A percentile compares a stretch with the other conserved stretches of the same genome.
Evolutionary conservation across 1,140 invertebrate species (phyloP).

Genomic region (Sycophila sp.): DNA sequence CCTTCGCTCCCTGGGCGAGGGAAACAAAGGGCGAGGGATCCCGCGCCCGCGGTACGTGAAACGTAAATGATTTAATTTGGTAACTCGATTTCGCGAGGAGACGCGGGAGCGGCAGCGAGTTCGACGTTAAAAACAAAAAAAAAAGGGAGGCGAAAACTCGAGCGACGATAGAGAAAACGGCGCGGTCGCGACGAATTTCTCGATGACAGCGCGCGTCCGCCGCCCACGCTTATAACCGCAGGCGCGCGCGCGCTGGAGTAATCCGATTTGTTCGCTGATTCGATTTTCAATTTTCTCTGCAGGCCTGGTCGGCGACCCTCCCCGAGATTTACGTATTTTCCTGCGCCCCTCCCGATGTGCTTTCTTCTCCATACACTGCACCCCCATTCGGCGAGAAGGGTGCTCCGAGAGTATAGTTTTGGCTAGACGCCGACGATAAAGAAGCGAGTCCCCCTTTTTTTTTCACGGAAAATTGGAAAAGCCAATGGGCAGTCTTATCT

Average conservation of each 20-base stretch:
- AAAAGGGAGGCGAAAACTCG: neutral
- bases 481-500: conserved; percentile 37
- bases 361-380: conserved; percentile 36
- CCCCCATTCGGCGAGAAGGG: neutral
- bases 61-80: conserved; percentile 47
- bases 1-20: neutral
- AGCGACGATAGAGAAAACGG: neutral
- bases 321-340: conserved; percentile 48
- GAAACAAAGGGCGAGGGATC: neutral
- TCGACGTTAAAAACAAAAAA: neutral
- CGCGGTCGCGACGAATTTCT: neutral
- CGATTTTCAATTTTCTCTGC: conserved; percentile 59
- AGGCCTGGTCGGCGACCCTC: conserved; percentile 24
- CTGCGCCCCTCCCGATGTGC: conserved; percentile 26
- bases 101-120: neutral
- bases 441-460: neutral
- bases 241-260: conserved; percentile 51
- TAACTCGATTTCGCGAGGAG: conserved; percentile 5
- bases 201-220: neutral
- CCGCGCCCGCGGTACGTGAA: conserved; percentile 34
- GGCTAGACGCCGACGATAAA: neutral
- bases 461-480: conserved; percentile 36
- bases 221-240: conserved; percentile 41
- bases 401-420: neutral
- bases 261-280: conserved; percentile 58